Conservation (phyloP, 2,888 invertebrate species). For the Apodemia hepburni region DNA sequence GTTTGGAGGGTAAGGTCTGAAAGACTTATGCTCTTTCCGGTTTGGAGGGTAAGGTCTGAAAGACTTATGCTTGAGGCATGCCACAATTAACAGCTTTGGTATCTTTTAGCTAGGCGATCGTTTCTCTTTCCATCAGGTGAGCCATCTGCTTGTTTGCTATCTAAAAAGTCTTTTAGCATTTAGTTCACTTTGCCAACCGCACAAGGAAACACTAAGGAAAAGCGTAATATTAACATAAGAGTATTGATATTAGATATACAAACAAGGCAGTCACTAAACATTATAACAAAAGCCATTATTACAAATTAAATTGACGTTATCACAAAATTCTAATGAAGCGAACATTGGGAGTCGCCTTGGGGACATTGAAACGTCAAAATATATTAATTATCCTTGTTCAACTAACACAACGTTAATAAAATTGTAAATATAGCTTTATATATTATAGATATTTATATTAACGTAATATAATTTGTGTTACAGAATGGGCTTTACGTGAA, state of each 20-base stretch:
- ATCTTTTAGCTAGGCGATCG: too few species aligned
- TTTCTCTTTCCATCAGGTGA: too few species aligned
- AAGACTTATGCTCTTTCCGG: too few species aligned
- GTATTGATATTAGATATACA: neutral
- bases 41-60: too few species aligned
- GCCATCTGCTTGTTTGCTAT: too few species aligned
- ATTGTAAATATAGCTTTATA: neutral
- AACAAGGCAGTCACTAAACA: neutral
- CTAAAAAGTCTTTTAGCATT: too few species aligned
- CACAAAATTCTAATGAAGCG: neutral
- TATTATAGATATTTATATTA: neutral
- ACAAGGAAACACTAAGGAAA: too few species aligned
- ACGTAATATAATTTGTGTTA: conserved; percentile 39
- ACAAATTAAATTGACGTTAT: conserved; percentile 10
- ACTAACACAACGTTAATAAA: neutral
- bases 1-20: too few species aligned
- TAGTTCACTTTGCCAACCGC: too few species aligned
- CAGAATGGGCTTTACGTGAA: conserved; percentile 45
- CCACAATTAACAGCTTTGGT: too few species aligned
- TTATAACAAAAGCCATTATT: neutral
- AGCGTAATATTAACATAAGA: too few species aligned
- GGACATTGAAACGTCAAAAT: conserved; percentile 4
- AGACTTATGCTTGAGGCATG: too few species aligned
- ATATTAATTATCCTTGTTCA: conserved; percentile 11
- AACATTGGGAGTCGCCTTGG: neutral